Evolutionary conservation across 2,888 invertebrate species (phyloP), one percentile per base, ranked within the genome.

Genomic region (Caenorhabditis macrosperma): DNA sequence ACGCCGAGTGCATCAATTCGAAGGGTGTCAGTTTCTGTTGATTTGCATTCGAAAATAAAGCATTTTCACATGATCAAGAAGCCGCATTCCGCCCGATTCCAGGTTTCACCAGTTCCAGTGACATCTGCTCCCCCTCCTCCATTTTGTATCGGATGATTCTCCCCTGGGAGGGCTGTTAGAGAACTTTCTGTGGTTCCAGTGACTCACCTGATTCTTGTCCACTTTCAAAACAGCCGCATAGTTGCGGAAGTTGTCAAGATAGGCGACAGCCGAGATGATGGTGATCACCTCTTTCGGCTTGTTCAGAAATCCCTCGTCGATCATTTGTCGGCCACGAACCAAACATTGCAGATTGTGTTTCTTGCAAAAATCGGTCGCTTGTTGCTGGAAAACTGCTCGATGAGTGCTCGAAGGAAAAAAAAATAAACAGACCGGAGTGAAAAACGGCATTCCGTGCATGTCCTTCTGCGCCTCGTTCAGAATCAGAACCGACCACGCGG

Each of bases 241-340:
- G 59, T 85, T 87, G 1, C 78, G 80, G 55, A 86, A 87, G 33
- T 79, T 83, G 60, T 87, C 85, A 17, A 87, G 74, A 66, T 78
- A 84, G 10, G 83, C 81, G 24, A 83, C 82, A 0, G 87, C 84
- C 33, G 86, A 85, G 48, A 77, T 74, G 30, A 87, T 35, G 10
- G 87, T 86, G 17, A 87, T 41, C 69, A 87, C 81, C 24, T 77
- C 78, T 33, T 52, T 69, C 15, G 87, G 87, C 17, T 80, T 69
- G 55, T 85, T 83, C 64, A 87, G 68, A 38, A 76, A 82, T 1
- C 87, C 87, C 5, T 82, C 84, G 33, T 78, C 78, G 30, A 82
- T 75, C 76, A 87, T 48, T 72, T 87, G 87, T 9, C 87, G 78
- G 15, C 83, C 83, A 3, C 87, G 80, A n/a, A 87, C 66, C 20